Evolutionary conservation across 2,113 vertebrate species (phyloP), one percentile per base, ranked within the genome.

Genomic region (Pica pica): DNA sequence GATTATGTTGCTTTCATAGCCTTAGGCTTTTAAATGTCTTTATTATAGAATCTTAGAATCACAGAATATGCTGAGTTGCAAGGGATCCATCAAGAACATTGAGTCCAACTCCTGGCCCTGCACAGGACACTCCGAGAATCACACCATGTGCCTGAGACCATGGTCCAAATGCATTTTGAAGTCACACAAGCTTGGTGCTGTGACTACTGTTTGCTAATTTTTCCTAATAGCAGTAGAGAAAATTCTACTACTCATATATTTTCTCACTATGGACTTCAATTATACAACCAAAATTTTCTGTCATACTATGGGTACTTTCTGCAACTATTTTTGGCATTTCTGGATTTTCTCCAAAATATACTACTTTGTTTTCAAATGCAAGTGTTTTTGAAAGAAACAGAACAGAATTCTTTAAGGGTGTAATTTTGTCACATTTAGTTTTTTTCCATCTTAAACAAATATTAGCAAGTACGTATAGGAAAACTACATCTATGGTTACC

Each of bases 401-500:
- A 57, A 59, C 52, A 73, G 5, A 83, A 88, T 73, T 77, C 26
- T 65, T 84, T 46, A 77, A 82, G 50, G 39, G 42, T 80, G 94
- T 69, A 61, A 64, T 33, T 82, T 90, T 78, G 39, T 82, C 49
- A 60, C 27, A 26, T 71, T 78, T 86, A 53, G 14, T 13, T 79
- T 77, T 92, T 94, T 91, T 88, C 55, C 56, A 52, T 74, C 55
- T 90, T 68, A 84, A 78, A 84, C 2, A 78, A 46, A 56, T 89
- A 89, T 91, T 84, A 90, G 53, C 86, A 91, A 70, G 41, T 53
- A 77, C 30, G 28, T 89, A 49, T 52, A 86, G 59, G 61, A 93
- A 94, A 92, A 79, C 92, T 68, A 61, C 28, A 76, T 92, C 73
- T 84, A 79, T 70, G 74, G 67, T 87, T 95, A 84, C 30, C 35